Percentiles rank a stretch among this genome's conserved stretches.
Evolutionary conservation across 2,888 invertebrate species (phyloP).

Genomic region (Pristionchus mayeri): DNA sequence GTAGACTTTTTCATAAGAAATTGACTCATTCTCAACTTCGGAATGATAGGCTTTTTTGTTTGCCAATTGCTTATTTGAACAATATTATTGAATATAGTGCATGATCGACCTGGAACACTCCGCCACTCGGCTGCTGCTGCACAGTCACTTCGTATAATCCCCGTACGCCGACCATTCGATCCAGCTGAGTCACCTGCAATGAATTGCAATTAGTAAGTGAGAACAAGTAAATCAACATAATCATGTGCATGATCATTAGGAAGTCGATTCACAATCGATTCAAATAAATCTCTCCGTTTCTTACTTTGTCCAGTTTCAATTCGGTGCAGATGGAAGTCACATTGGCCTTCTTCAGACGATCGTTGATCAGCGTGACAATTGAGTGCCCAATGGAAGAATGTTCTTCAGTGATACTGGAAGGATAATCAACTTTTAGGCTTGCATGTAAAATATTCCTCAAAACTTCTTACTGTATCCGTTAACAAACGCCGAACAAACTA

Average conservation of each 20-base stretch:
- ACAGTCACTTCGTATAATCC: neutral
- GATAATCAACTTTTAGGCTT: neutral
- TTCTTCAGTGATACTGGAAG: neutral
- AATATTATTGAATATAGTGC: neutral
- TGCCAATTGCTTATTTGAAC: neutral
- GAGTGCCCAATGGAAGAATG: neutral
- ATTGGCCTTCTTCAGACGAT: neutral
- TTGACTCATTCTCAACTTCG: no score
- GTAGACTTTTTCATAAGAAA: no score
- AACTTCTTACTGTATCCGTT: no score
- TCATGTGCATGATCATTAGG: no score
- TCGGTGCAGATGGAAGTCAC: neutral
- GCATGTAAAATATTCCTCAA: neutral
- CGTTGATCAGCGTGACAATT: neutral
- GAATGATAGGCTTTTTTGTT: neutral
- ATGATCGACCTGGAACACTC: neutral
- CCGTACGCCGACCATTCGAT: neutral
- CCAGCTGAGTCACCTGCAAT: no score
- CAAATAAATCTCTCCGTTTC: no score
- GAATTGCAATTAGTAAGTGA: no score
- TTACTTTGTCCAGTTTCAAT: neutral
- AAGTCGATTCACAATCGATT: neutral
- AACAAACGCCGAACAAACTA: no score
- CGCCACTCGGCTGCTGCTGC: neutral
- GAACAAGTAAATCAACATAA: no score